Base-by-base conservation (phyloP, 2,888 invertebrate genomes). In the Liodrosophila aerea region DNA sequence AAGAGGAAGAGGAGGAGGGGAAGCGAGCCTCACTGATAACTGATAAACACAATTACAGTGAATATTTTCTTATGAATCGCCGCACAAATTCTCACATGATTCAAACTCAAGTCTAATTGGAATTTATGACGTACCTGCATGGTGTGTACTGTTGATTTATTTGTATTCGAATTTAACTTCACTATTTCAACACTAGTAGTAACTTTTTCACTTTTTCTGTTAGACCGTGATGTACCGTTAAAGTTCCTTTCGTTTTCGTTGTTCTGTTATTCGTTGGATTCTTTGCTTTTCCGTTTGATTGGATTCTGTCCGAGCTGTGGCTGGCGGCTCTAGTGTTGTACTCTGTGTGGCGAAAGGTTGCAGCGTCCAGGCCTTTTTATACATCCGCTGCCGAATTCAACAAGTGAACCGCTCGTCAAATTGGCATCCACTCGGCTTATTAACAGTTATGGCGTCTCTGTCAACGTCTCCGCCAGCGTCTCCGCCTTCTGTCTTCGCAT, bases 261-360 rank as follows among this genome's bases (percentile, higher is more conserved):
- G 9, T 11, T 18, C n/a, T 9, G 53, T 31, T 11, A 34, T 27
- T 57, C 5, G n/a, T 37, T 13, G 7, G 27, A 8, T 43, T 8
- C 40, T 12, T 9, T 15, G 7, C 33, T n/a, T 39, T 31, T n/a
- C 30, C 13, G 39, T 30, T n/a, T 15, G 27, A 29, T 13, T 37
- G 39, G 62, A 39, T 51, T 68, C 64, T 45, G 59, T 71, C 60
- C 51, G 57, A 72, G 81, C 72, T 74, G 75, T 72, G 76, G 49
- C 66, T 73, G 70, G 47, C 58, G 77, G 68, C 81, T 74, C 63
- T 60, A 76, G 75, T 70, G 69, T 11, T 46, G 15, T 39, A 63
- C 67, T 82, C 80, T 82, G 77, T 82, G 68, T 63, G 76, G 59
- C 80, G 47, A 76, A 78, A 76, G 74, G 69, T 76, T 80, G 69